Evolutionary conservation across 2,797 vertebrate genomes (phyloP), one percentile per base, ranked within the genome.

Genomic region (Poecilia velifera): DNA sequence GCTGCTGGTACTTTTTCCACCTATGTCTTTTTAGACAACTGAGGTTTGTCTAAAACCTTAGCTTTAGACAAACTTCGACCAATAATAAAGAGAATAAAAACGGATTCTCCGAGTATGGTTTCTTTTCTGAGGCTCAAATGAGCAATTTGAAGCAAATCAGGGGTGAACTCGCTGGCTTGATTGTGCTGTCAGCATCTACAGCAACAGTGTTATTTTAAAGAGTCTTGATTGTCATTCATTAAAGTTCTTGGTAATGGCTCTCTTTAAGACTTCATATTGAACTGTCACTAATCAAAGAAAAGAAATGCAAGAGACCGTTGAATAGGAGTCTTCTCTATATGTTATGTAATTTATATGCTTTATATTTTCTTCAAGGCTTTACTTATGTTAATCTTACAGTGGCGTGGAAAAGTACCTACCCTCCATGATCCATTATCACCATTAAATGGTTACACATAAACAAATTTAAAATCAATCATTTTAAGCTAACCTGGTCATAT

Each of bases 221-320:
- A 43, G 82, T 83, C 77, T 83, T 81, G 28, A 85, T 55, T 74
- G 86, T 91, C 1, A 89, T 89, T 92, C 87, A 90, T 91, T 90
- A 13, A 93, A 82, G 70, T 20, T 18, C 72, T 76, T 85, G 70
- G 78, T 85, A 88, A 86, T 83, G 20, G 36, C 57, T 86, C 43
- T 14, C 74, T 84, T 83, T 89, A 77, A 88, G 73, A 84, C 83
- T 34, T 81, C 72, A 72, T 77, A 68, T 84, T 79, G 81, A 79
- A 83, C 59, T 64, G 28, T 7, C 46, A n/a, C 20, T 84, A 84
- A 91, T 93, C 89, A 91, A 88, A 93, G 72, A 53, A 83, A 84
- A 87, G 91, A 82, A 71, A 88, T 85, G 70, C 74, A 88, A 80
- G 71, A 80, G 77, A 64, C 80, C 20, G 59, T 49, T 55, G 75